A percentile compares a stretch with the other conserved stretches of the same genome.
phyloP scores from a whole-genome alignment of 2,113 vertebrate species.

The Dasyornis broadbenti region DNA sequence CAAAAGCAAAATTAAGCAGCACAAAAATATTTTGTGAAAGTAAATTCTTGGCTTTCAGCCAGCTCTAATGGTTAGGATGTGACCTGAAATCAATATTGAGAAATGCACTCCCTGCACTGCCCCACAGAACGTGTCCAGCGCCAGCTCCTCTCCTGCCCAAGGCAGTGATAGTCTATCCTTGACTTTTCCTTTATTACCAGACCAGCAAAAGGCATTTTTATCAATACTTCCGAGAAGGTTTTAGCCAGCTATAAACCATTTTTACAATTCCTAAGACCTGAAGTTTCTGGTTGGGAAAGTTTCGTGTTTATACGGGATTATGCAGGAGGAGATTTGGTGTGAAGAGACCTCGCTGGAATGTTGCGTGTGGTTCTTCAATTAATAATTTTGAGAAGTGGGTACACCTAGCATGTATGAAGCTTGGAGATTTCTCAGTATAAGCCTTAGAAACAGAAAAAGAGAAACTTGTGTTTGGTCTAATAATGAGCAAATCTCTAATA shows the following conservation, averaged over 20 bases:
- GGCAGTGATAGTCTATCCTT: not conserved
- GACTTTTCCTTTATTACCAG: not conserved
- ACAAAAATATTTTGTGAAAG: not conserved
- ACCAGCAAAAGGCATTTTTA: not conserved
- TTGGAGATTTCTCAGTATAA: not conserved
- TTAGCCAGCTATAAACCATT: not conserved
- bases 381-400: not conserved
- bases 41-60: not conserved
- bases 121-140: not conserved
- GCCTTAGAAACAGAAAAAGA: not conserved
- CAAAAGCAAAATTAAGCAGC: not conserved
- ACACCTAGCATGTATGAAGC: not conserved
- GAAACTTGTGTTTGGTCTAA: not conserved
- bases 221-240: not conserved
- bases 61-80: not conserved
- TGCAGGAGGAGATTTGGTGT: not conserved
- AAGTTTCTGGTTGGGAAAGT: not conserved
- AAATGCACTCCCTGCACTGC: not conserved
- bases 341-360: not conserved
- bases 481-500: not conserved
- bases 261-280: not conserved
- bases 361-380: not conserved
- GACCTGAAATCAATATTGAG: not conserved
- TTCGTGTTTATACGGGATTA: not conserved
- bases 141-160: not conserved